Evolutionary conservation across 2,888 invertebrate genomes (phyloP).

Genomic region (Sepioteuthis lessoniana): DNA sequence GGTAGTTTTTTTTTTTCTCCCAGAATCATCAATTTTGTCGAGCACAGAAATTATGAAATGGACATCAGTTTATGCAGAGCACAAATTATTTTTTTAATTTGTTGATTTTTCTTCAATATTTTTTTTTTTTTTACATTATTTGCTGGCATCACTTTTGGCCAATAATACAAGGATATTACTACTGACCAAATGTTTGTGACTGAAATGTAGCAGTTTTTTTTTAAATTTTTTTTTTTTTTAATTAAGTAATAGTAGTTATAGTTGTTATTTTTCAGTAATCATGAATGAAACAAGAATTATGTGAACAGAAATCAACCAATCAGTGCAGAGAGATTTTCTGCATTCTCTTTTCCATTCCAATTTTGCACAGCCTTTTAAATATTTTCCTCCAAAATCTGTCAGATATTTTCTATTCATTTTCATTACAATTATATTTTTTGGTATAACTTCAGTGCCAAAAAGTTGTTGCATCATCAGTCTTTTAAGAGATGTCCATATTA

Average conservation of each 20-base stretch:
- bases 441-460: slow-evolving; percentile 18
- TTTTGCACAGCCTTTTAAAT: slow-evolving; percentile 16
- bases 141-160: neutral
- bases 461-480: neutral
- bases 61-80: slow-evolving; percentile 33
- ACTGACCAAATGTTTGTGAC: slow-evolving; percentile 33
- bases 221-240: too few relatives aligned
- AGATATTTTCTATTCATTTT: slow-evolving; percentile 33
- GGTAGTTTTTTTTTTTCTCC: neutral
- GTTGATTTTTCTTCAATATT: neutral
- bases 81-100: neutral
- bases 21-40: neutral
- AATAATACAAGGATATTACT: neutral
- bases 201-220: slow-evolving; percentile 17
- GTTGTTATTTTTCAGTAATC: neutral
- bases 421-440: neutral
- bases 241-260: neutral
- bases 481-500: neutral
- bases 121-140: neutral
- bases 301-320: slow-evolving; percentile 20
- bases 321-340: neutral
- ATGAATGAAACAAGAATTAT: neutral
- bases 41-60: slow-evolving; percentile 13
- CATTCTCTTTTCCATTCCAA: neutral
- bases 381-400: slow-evolving; percentile 12